phyloP scores from a whole-genome alignment of 1,140 invertebrate genomes.

The Tetramorium parvispinum region DNA sequence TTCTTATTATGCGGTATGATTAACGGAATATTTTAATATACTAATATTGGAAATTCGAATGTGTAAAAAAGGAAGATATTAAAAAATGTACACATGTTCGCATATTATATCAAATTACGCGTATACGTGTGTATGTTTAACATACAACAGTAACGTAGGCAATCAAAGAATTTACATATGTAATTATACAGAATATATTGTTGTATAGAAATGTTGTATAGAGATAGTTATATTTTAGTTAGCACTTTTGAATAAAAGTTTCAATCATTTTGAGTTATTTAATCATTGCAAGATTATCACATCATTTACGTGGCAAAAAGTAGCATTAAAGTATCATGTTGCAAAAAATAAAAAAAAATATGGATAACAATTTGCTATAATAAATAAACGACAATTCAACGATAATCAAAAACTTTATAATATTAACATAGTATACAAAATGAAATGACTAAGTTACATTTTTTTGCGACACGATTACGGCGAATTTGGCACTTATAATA shows the following conservation, averaged over 20 bases:
- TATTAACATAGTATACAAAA: constrained; percentile 74
- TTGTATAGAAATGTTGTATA: constrained; percentile 66
- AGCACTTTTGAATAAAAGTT: constrained; percentile 29
- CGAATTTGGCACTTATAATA: constrained; percentile 54
- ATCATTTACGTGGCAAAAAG: neutral
- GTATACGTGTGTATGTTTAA: constrained; percentile 32
- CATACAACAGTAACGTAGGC: constrained; percentile 51
- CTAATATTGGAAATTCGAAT: neutral
- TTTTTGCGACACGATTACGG: constrained; percentile 14
- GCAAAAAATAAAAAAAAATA: neutral
- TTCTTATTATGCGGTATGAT: neutral
- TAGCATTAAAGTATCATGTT: neutral
- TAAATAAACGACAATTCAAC: constrained; percentile 9
- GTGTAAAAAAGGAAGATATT: constrained; percentile 14
- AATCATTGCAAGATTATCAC: neutral
- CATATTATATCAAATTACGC: constrained; percentile 12
- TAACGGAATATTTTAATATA: neutral
- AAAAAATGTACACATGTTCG: constrained; percentile 35
- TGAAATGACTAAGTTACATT: constrained; percentile 60
- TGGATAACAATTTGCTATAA: neutral
- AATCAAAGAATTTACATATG: constrained; percentile 5
- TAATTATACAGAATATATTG: constrained; percentile 56
- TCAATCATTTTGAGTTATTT: constrained; percentile 31
- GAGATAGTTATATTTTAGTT: constrained; percentile 67
- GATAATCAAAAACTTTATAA: constrained; percentile 31